A percentile compares a stretch with the other conserved stretches of the same genome.
phyloP scores from a whole-genome alignment of 1,140 invertebrate species.

The Babylonia areolata region DNA sequence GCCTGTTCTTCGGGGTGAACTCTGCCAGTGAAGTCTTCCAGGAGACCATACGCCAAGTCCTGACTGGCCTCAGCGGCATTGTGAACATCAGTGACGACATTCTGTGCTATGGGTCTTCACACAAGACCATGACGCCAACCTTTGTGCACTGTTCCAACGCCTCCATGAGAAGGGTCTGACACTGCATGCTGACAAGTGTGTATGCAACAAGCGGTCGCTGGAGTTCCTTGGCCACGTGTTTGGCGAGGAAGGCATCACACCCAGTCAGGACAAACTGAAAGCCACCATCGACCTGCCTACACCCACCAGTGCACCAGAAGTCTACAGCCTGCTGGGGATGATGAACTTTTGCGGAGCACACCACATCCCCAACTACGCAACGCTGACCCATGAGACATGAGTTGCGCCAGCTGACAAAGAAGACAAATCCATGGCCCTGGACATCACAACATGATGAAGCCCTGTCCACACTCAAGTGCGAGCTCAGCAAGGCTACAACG shows the following conservation, averaged over 20 bases:
- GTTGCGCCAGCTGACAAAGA: conserved; percentile 32
- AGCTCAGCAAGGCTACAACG: conserved; percentile 42
- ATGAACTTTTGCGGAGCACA: too few relatives aligned
- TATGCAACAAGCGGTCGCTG: conserved; percentile 45
- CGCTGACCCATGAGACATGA: too few relatives aligned
- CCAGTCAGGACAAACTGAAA: conserved; percentile 44
- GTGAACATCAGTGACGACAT: conserved; percentile 63
- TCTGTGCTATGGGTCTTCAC: conserved; percentile 42
- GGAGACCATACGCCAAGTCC: conserved; percentile 33
- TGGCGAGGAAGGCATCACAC: conserved; percentile 39
- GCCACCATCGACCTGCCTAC: conserved; percentile 38
- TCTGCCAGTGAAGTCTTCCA: conserved; percentile 55
- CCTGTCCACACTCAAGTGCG: conserved; percentile 36
- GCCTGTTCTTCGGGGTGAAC: conserved; percentile 51
- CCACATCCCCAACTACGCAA: too few relatives aligned
- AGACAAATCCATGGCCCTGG: conserved; percentile 36
- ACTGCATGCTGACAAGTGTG: conserved; percentile 57
- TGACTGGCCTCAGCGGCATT: conserved; percentile 38
- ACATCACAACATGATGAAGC: conserved; percentile 37
- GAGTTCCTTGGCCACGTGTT: conserved; percentile 58
- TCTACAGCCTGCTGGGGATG: conserved; percentile 38
- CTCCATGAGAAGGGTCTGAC: conserved; percentile 54
- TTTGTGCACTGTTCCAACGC: conserved; percentile 49
- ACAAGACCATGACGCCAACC: conserved; percentile 53
- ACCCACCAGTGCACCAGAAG: conserved; percentile 40